Conservation (phyloP, 2,888 invertebrate genomes). For the Tipula lateralis region DNA sequence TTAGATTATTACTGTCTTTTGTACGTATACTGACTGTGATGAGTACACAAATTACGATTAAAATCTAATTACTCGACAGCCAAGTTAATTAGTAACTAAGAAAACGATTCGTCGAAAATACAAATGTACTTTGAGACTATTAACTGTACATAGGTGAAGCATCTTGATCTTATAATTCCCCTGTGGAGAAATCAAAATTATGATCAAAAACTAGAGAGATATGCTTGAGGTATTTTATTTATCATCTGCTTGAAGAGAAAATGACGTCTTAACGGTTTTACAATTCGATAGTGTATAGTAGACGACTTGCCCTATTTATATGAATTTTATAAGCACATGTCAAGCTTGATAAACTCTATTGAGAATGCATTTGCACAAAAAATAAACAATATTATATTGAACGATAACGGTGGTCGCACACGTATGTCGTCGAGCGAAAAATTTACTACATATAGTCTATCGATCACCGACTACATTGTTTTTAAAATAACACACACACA, state of each 20-base stretch:
- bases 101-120: background rate
- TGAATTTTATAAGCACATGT: background rate
- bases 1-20: background rate
- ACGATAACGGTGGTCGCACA: background rate
- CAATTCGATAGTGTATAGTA: background rate
- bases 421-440: background rate
- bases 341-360: background rate
- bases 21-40: background rate
- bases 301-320: background rate
- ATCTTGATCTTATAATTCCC: background rate
- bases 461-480: background rate
- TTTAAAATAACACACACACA: background rate
- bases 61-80: background rate
- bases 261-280: background rate
- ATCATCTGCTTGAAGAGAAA: background rate
- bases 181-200: background rate
- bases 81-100: background rate
- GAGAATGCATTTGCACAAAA: background rate
- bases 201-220: background rate
- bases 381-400: background rate
- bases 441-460: background rate
- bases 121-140: background rate
- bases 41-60: background rate
- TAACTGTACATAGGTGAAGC: background rate
- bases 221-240: background rate